These are phyloP conservation scores for Globia sparganii DNA, from an alignment of 2,888 invertebrate genomes.

Conservation along the genomic window DNA sequence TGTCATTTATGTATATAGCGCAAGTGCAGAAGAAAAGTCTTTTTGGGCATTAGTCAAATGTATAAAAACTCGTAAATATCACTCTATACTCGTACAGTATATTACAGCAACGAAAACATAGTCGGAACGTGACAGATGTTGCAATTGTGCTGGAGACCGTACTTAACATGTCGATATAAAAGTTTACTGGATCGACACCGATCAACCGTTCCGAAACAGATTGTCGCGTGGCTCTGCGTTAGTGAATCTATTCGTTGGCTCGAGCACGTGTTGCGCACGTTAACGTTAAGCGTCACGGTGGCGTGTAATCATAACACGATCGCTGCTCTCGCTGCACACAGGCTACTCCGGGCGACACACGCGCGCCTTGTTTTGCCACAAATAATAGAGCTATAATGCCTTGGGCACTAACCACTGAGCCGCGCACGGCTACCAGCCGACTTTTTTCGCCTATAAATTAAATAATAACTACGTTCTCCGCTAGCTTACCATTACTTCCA, in stretches of 20 bases:
- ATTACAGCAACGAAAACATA: constrained; percentile 52
- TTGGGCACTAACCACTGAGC: constrained; percentile 21
- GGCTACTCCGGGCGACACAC: neutral
- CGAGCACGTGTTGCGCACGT: constrained; percentile 61
- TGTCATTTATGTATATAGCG: constrained; percentile 19
- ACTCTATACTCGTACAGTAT: constrained; percentile 51
- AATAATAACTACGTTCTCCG: constrained; percentile 6
- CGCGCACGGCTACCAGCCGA: neutral
- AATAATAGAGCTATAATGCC: constrained; percentile 44
- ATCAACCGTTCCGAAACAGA: constrained; percentile 63
- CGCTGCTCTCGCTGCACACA: constrained; percentile 29
- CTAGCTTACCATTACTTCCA: constrained; percentile 12
- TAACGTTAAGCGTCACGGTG: constrained; percentile 51
- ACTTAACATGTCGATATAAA: constrained; percentile 68
- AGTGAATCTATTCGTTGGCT: constrained; percentile 53
- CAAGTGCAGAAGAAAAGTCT: constrained; percentile 14
- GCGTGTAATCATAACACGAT: constrained; percentile 55
- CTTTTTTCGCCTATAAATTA: constrained; percentile 25
- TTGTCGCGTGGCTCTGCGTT: constrained; percentile 55
- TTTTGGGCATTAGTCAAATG: constrained; percentile 36
- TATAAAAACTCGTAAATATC: constrained; percentile 47
- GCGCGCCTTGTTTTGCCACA: constrained; percentile 36
- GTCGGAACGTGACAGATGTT: constrained; percentile 62
- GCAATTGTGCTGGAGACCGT: constrained; percentile 61
- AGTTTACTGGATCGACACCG: constrained; percentile 61